phyloP scores from a whole-genome alignment of 2,888 invertebrate species.

The Oligia latruncula region DNA sequence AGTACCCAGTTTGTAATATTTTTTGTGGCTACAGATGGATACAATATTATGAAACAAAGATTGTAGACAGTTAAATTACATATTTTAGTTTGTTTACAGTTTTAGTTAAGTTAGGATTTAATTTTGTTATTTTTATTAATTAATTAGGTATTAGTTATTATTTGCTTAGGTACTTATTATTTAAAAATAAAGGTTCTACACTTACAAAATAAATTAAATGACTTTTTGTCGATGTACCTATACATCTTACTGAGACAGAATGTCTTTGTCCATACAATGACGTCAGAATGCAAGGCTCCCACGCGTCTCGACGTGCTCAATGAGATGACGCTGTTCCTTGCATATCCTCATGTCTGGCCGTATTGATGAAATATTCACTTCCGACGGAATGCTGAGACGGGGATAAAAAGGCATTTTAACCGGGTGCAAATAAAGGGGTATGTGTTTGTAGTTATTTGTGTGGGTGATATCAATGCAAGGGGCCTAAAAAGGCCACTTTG shows the following conservation, averaged over 20 bases:
- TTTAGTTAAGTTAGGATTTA: no score
- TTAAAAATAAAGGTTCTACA: no score
- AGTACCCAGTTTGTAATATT: background rate
- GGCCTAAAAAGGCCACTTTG: no score
- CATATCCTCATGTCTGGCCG: slow-evolving; percentile 45
- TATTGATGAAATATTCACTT: slow-evolving; percentile 48
- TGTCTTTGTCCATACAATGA: slow-evolving; percentile 3
- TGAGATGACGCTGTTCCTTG: slow-evolving; percentile 32
- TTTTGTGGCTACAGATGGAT: background rate
- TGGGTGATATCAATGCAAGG: no score
- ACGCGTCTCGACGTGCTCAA: slow-evolving; percentile 36
- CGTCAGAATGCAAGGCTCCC: slow-evolving; percentile 43
- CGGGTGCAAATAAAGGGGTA: background rate
- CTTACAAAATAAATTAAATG: background rate
- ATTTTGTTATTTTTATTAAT: no score
- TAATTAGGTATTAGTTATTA: no score
- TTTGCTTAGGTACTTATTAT: no score
- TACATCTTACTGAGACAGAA: background rate
- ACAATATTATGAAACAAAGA: background rate
- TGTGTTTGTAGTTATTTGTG: no score
- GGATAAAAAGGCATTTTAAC: slow-evolving; percentile 7
- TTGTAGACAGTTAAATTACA: background rate
- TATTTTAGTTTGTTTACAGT: no score
- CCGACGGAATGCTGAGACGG: slow-evolving; percentile 5
- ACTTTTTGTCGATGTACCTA: background rate